Base-by-base conservation (phyloP, 2,888 invertebrate species). In the Salpingus planirostris region DNA sequence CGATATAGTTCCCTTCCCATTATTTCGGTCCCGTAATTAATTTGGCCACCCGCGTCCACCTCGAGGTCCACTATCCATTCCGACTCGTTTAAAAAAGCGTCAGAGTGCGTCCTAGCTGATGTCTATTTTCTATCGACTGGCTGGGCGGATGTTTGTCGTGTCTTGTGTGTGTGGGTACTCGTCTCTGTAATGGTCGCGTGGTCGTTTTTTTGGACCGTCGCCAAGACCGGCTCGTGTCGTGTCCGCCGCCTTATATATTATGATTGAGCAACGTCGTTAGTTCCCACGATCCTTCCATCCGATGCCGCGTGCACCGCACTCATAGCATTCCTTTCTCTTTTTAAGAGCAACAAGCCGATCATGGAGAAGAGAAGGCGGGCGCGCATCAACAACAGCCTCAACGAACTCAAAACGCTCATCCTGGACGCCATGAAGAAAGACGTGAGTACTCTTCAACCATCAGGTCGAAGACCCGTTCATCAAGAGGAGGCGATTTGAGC, bases 341-440 rank as follows among this genome's bases (percentile, higher is more conserved):
- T 45, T n/a, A 76, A 90, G 90, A 88, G 84, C 32, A 88, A 89
- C 57, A 90, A 90, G 62, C 91, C 91, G 15, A 86, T 91, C 50
- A 91, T 91, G 88, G 91, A 91, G 66, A 91, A 91, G 65, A 74
- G 86, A 50, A 70, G 91, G 46, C 74, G 91, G 47, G 91, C 90
- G 31, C 75, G 91, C 55, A 91, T 91, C 58, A 91, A 91, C 67
- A 79, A 89, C 57, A 88, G 88, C 54, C 71, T 91, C 38, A 84
- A 87, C 55, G 90, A 91, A 60, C 68, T 91, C 25, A 90, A 91
- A 64, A 81, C 84, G 25, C 70, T 91, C 25, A 81, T 91, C 30
- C 68, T 87, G 58, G 89, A 88, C 58, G 82, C 83, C 5, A 78
- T 82, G 67, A 87, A 89, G 59, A 87, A 87, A 76, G 89, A 90